Evolutionary conservation across 1,140 invertebrate species (phyloP).

Genomic region (Akabosia matsudoensis): DNA sequence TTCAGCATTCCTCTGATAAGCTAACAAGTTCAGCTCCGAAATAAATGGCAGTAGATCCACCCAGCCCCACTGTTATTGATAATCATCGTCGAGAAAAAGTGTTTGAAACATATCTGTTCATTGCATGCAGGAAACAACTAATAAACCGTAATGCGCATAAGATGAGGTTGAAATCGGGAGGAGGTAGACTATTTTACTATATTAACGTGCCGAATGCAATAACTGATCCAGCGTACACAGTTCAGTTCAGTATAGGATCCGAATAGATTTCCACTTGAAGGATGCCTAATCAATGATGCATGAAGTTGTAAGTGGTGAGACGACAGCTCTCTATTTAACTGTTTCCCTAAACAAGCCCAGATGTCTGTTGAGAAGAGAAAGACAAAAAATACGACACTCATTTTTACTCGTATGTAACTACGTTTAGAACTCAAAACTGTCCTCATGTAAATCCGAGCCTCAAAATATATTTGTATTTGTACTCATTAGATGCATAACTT

Average conservation of each 20-base stretch:
- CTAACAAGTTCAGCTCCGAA: too few relatives aligned
- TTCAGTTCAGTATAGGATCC: background rate
- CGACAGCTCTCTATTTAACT: conserved; percentile 10
- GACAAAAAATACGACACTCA: background rate
- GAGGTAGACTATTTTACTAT: background rate
- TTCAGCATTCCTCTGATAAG: too few relatives aligned
- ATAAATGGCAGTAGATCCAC: too few relatives aligned
- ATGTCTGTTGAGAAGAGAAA: background rate
- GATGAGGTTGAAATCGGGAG: background rate
- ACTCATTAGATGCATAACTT: conserved; percentile 25
- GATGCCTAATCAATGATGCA: conserved; percentile 17
- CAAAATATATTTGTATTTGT: conserved; percentile 16
- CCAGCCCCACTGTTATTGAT: too few relatives aligned
- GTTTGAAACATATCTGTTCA: too few relatives aligned
- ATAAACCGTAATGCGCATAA: background rate
- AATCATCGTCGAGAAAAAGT: too few relatives aligned
- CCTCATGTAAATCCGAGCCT: background rate
- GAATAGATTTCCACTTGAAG: background rate
- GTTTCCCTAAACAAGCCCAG: conserved; percentile 11
- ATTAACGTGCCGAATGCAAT: background rate
- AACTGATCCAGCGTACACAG: background rate
- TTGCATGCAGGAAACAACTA: background rate
- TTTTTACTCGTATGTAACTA: background rate
- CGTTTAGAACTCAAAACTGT: background rate
- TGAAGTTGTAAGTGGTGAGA: conserved; percentile 17